These are phyloP conservation scores for Helicolenus hilgendorfi DNA, from an alignment of 2,797 vertebrate genomes.

Conservation along the genomic window DNA sequence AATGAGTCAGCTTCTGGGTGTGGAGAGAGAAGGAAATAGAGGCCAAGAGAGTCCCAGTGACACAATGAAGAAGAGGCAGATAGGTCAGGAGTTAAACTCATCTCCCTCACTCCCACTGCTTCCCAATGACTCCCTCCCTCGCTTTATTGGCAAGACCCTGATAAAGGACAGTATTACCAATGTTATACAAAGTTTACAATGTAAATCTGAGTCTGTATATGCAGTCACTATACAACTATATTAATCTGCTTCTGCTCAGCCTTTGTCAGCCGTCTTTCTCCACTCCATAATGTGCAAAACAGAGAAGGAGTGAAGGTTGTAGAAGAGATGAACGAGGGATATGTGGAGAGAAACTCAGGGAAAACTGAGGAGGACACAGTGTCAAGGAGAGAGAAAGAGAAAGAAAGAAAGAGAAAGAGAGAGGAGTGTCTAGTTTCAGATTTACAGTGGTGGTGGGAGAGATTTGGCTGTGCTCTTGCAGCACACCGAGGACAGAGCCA, in stretches of 20 bases:
- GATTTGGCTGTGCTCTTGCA: constrained; percentile 74
- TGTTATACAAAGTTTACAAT: background rate
- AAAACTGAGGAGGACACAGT: background rate
- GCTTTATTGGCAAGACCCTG: background rate
- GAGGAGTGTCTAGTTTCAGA: constrained; percentile 82
- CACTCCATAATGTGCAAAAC: background rate
- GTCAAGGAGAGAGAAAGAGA: constrained; percentile 2
- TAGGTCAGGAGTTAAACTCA: constrained; percentile 85
- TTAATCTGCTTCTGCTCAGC: background rate
- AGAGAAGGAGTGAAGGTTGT: background rate
- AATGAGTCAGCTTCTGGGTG: constrained; percentile 67
- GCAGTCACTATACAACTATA: background rate
- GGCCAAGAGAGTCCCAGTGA: constrained; percentile 47
- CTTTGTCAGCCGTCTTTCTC: constrained; percentile 10
- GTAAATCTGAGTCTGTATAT: background rate
- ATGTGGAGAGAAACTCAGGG: background rate
- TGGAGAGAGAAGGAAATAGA: constrained; percentile 38
- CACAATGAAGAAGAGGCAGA: constrained; percentile 59
- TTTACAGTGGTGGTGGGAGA: constrained; percentile 82
- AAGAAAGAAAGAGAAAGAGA: constrained; percentile 26
- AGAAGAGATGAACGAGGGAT: background rate
- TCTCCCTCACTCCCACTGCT: constrained; percentile 66
- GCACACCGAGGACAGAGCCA: constrained; percentile 71
- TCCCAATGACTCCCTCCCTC: constrained; percentile 45
- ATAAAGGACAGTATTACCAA: background rate